Evolutionary conservation across 2,888 invertebrate species (phyloP), one percentile per base, ranked within the genome.

Genomic region (Micropterix aruncella): DNA sequence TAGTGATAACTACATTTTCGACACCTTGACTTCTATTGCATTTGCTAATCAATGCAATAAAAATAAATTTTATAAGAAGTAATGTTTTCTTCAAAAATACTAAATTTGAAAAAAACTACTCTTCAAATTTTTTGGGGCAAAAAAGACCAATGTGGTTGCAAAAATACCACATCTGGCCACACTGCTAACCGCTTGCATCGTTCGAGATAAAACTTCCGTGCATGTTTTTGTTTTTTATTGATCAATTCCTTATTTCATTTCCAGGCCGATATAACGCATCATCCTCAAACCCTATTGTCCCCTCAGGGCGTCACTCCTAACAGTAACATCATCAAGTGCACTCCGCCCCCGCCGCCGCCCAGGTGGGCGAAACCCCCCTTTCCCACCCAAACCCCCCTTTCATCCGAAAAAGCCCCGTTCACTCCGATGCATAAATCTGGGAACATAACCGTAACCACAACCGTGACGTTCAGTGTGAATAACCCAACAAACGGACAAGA

Each of bases 401-500:
- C 56, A 60, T 39, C 41, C 44, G 38, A 27, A 7, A 27, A 36
- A 39, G 4, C 19, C 19, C 37, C n/a, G 19, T 18, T 17, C 14
- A 12, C 15, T 38, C 61, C 46, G 70, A 70, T 49, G 53, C 56
- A 47, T 54, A 58, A 49, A 58, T 63, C 57, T 58, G 83, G 77
- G 59, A 87, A 86, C 60, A 85, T 87, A 59, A 84, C 81, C 40
- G 84, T 87, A 42, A 86, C 88, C 41, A 84, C 87, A n/a, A 86
- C 85, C n/a, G 84, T 88, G 41, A 86, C 86, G 15, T 85, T 87
- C 60, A 83, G 82, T 54, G 81, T 87, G 53, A 81, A 80, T 65
- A 71, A 74, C 56, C n/a, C n/a, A 15, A 7, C 7, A 7, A 15
- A 9, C n/a, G 9, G 36, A 9, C 38, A 38, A 15, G 38, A 38